Base-by-base conservation (phyloP, 1,140 invertebrate genomes). In the Papilio dardanus region DNA sequence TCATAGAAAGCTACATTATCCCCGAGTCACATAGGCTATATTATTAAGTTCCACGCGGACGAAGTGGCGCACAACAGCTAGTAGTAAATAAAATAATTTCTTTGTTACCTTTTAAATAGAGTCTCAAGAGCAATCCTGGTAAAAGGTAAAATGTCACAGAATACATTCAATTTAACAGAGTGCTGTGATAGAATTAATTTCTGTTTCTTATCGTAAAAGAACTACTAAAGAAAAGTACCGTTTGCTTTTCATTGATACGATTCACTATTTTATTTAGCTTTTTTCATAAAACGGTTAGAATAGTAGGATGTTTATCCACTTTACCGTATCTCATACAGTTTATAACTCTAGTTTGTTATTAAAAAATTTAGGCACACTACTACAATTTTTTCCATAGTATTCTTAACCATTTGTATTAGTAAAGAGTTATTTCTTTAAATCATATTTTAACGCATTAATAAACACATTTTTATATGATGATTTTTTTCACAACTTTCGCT, bases 161-260 rank as follows among this genome's bases (percentile, higher is more conserved):
- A 30, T 28, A 62, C 1, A 62, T 24, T 28, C 54, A 62, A 62
- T 62, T 28, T 62, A 62, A 30, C 10, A 30, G 54, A 62, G 54
- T 62, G 24, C 54, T 62, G 54, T 30, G 54, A 62, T 28, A 62
- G 54, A 62, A 62, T 62, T 28, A 62, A 62, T 62, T 28, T 62
- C 24, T 24, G 54, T 28, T 62, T 62, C n/a, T 62, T 62, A 28
- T 62, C 24, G 24, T 30, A 62, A 62, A 54, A 62, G 19, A 62
- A 28, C 3, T 28, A 62, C 54, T 54, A 54, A 62, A 62, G 54
- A 28, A 5, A 28, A 30, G 54, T 62, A 62, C 24, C 21, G 21
- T 28, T 62, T 28, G 3, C 21, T 28, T 28, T 62, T 62, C 10
- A 62, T 62, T 62, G 54, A 24, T 24, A 28, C 10, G 24, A 62